Conservation (phyloP, 2,113 vertebrate species). For the Pterocles orientalis region DNA sequence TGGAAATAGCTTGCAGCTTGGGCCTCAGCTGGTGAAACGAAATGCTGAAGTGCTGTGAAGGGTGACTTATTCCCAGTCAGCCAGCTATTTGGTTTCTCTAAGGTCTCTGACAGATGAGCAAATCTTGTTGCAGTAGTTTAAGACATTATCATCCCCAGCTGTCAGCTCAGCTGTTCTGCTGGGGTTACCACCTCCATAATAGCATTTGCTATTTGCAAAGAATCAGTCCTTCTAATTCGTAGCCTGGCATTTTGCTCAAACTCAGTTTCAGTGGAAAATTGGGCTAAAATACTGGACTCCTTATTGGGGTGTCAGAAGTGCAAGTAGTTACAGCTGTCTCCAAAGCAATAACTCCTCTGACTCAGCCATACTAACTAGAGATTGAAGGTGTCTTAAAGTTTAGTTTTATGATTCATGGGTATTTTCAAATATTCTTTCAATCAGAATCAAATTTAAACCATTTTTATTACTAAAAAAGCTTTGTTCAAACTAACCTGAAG, state of each 20-base stretch:
- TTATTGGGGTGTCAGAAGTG: not conserved
- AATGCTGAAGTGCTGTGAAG: not conserved
- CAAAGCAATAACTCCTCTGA: not conserved
- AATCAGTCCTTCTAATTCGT: not conserved
- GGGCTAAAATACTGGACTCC: not conserved
- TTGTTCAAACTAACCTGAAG: not conserved
- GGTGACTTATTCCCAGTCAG: not conserved
- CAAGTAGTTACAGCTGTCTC: not conserved
- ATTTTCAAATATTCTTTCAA: not conserved
- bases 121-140: not conserved
- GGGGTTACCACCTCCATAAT: not conserved
- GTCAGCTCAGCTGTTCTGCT: not conserved
- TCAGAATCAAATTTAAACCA: not conserved
- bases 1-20: not conserved
- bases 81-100: not conserved
- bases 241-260: not conserved
- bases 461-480: not conserved
- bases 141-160: not conserved
- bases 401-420: not conserved
- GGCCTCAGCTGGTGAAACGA: slow-evolving; percentile 27
- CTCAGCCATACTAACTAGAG: not conserved
- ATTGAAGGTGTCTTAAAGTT: not conserved
- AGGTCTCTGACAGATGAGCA: not conserved
- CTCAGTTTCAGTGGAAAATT: not conserved
- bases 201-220: not conserved